Conservation (phyloP, 2,797 vertebrate genomes). For the Brachymystax lenok region DNA sequence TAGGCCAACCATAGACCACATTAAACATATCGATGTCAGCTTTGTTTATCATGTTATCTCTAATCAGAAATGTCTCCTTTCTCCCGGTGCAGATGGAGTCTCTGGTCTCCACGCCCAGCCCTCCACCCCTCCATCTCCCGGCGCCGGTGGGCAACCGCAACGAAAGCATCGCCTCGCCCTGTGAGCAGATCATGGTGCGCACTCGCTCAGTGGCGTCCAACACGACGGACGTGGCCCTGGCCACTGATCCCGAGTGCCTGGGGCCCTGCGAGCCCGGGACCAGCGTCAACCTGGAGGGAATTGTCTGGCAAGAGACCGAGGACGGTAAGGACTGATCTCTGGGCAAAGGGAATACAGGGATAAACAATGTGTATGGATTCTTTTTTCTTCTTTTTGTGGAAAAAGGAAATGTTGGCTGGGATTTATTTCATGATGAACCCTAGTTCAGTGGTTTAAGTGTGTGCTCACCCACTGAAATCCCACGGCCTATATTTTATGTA, state of each 20-base stretch:
- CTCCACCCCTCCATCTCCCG: conserved; percentile 93
- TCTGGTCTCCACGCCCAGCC: conserved; percentile 92
- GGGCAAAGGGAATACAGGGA: too few species aligned
- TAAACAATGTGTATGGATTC: not conserved
- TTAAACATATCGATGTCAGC: not conserved
- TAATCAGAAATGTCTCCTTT: conserved; percentile 12
- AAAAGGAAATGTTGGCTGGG: not conserved
- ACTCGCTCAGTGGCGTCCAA: conserved; percentile 96
- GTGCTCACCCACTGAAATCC: not conserved
- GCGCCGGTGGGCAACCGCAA: conserved; percentile 83
- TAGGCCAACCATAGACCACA: not conserved
- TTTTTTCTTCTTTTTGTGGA: not conserved
- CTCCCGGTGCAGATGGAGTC: conserved; percentile 90
- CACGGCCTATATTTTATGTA: conserved; percentile 2
- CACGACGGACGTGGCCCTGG: conserved; percentile 93
- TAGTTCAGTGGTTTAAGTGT: not conserved
- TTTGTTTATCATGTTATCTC: not conserved
- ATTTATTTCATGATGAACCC: not conserved
- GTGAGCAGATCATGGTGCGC: conserved; percentile 99
- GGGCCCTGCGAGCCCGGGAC: conserved; percentile 98
- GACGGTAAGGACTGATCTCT: conserved; percentile 83
- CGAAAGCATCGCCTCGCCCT: conserved; percentile 88
- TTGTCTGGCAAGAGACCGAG: conserved; percentile 98
- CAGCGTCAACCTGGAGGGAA: conserved; percentile 97
- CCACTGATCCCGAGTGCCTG: conserved; percentile 95